A percentile compares a stretch with the other conserved stretches of the same genome.
Conservation (phyloP, 2,888 invertebrate genomes). For the Galeopsomyia nigrocyanea region DNA sequence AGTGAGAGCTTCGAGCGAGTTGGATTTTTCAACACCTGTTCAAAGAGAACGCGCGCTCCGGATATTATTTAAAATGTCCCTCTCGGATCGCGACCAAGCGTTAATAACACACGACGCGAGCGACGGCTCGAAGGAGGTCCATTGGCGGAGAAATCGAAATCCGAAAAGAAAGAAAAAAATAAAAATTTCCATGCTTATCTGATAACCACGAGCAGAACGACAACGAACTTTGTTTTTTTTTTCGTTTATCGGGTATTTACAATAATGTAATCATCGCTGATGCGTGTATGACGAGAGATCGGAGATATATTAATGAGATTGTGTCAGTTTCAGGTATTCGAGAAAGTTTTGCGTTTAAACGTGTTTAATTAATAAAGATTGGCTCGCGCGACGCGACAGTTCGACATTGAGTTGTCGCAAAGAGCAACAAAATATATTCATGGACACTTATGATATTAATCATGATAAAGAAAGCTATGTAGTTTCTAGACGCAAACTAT, state of each 20-base stretch:
- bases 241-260: slow-evolving; percentile 3
- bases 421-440: too few species aligned
- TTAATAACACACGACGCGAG: slow-evolving; percentile 6
- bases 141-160: neutral
- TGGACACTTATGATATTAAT: too few species aligned
- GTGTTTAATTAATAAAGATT: too few species aligned
- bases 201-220: neutral
- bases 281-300: neutral
- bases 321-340: too few species aligned
- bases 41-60: slow-evolving; percentile 31
- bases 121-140: neutral
- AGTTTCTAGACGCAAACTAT: too few species aligned
- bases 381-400: too few species aligned
- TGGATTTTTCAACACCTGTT: slow-evolving; percentile 32
- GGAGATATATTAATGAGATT: neutral
- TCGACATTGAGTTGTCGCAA: too few species aligned
- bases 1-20: slow-evolving; percentile 9
- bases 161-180: neutral
- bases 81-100: neutral
- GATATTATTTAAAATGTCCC: slow-evolving; percentile 42
- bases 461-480: too few species aligned
- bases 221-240: neutral
- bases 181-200: slow-evolving; percentile 23
- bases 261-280: slow-evolving; percentile 4
- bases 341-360: too few species aligned